A percentile compares a stretch with the other conserved stretches of the same genome.
These are phyloP conservation scores for Microcebus jonahi DNA, from an alignment of 2,113 vertebrate species.

Conservation along the genomic window DNA sequence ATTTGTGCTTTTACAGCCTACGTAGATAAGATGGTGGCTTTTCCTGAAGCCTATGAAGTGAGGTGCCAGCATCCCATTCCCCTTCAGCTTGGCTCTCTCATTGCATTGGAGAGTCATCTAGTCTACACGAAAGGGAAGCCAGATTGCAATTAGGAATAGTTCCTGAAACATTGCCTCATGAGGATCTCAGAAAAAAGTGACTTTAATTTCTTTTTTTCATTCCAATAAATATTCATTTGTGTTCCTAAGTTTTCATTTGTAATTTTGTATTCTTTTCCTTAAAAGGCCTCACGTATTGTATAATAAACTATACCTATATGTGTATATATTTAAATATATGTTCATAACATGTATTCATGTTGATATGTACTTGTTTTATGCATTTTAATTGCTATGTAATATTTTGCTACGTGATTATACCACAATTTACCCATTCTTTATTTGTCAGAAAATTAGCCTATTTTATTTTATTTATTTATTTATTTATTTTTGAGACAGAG, in stretches of 20 bases:
- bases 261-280: not conserved
- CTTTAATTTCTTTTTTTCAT: conserved; percentile 22
- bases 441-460: not conserved
- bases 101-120: not conserved
- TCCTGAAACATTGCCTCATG: not conserved
- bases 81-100: not conserved
- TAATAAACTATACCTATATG: not conserved
- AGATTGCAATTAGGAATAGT: not conserved
- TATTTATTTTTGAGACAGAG: too few relatives aligned
- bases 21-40: not conserved
- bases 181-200: not conserved
- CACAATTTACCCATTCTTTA: not conserved
- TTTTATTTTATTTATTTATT: not conserved
- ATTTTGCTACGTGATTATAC: not conserved
- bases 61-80: rapidly evolving
- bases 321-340: not conserved
- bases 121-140: not conserved
- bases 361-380: not conserved
- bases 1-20: not conserved
- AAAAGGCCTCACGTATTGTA: not conserved
- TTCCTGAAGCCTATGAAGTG: not conserved
- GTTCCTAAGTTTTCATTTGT: not conserved
- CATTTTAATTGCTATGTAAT: not conserved
- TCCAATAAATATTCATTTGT: not conserved
- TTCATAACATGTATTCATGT: not conserved